Conservation (phyloP, 2,797 vertebrate genomes). For the Bradypodion pumilum region DNA sequence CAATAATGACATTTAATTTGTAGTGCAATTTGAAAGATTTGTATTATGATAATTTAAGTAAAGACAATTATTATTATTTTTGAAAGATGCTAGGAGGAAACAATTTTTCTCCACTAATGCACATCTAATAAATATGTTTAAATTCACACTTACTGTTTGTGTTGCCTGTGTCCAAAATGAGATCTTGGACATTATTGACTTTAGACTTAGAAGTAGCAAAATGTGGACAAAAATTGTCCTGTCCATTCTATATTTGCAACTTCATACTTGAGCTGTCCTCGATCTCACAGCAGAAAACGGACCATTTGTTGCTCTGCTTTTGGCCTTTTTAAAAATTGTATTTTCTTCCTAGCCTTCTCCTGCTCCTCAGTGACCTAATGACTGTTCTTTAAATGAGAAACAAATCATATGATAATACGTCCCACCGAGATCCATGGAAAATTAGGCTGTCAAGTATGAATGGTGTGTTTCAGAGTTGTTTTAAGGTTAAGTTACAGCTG, state of each 20-base stretch:
- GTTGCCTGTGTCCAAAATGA: too few species aligned
- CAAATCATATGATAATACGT: background rate
- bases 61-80: background rate
- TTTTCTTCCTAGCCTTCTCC: background rate
- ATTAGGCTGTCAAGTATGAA: background rate
- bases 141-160: background rate
- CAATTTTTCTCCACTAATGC: slow-evolving; percentile 15
- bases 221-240: background rate
- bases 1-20: background rate
- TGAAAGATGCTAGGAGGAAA: background rate
- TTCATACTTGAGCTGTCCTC: background rate
- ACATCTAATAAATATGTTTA: background rate
- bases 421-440: slow-evolving; percentile 1
- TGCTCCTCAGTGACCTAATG: background rate
- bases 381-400: background rate
- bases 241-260: background rate
- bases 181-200: background rate
- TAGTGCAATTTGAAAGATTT: background rate
- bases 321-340: background rate
- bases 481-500: slow-evolving; percentile 57
- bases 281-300: background rate
- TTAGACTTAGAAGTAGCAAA: background rate
- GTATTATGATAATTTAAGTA: background rate
- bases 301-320: background rate
- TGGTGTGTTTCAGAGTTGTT: slow-evolving; percentile 23